Conservation (phyloP, 2,113 vertebrate species). For the Ia io region DNA sequence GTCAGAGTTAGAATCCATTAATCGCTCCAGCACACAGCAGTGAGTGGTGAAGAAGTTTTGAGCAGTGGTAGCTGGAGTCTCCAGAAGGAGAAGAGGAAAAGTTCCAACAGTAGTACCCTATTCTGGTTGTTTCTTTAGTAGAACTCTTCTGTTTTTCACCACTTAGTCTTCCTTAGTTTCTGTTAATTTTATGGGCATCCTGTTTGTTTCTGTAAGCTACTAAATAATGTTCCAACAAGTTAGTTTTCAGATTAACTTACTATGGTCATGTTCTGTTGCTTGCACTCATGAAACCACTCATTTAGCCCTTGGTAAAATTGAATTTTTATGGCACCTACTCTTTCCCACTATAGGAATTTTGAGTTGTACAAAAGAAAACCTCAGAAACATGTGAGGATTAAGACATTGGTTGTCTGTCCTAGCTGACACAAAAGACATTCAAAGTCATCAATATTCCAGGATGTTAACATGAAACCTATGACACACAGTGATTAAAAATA, state of each 20-base stretch:
- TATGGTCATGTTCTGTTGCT: not conserved
- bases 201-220: not conserved
- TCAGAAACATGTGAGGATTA: not conserved
- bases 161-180: not conserved
- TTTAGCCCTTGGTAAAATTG: no score
- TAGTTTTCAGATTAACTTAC: not conserved
- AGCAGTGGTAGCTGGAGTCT: not conserved
- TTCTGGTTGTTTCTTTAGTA: not conserved
- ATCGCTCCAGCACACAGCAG: fast-evolving
- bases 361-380: not conserved
- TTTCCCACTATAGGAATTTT: no score
- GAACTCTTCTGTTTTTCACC: not conserved
- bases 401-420: not conserved
- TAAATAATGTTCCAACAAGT: not conserved
- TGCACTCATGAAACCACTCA: not conserved
- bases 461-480: not conserved
- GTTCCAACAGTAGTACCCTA: fast-evolving
- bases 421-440: not conserved
- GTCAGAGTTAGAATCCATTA: not conserved
- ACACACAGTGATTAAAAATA: not conserved
- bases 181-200: not conserved
- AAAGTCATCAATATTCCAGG: not conserved
- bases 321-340: no score
- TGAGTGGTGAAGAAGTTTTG: not conserved
- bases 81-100: not conserved